These are phyloP conservation scores for Potamilus streckersoni DNA, from an alignment of 1,140 invertebrate genomes.

Conservation along the genomic window DNA sequence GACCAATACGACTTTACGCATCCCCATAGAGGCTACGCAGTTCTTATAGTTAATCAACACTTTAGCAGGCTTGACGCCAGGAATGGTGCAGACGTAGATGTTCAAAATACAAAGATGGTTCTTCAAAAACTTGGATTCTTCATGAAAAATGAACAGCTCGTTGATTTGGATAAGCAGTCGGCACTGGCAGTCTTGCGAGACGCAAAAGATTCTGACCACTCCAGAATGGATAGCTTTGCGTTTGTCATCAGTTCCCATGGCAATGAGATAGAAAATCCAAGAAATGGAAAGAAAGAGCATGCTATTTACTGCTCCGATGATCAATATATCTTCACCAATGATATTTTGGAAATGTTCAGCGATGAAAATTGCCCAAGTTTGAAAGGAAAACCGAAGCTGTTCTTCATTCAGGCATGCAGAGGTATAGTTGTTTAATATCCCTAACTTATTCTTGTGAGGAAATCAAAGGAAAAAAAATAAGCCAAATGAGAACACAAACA, in stretches of 20 bases:
- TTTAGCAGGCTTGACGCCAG: conserved; percentile 16
- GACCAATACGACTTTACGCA: conserved; percentile 23
- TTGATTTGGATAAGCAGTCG: conserved; percentile 4
- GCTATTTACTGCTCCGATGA: conserved; percentile 3
- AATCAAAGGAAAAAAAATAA: too few relatives aligned
- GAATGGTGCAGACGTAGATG: conserved; percentile 26
- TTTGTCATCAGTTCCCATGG: conserved; percentile 31
- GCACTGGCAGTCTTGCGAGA: neutral
- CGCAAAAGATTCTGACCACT: conserved; percentile 7
- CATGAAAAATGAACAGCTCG: neutral
- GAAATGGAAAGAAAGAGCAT: conserved; percentile 12
- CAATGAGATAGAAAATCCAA: conserved; percentile 3
- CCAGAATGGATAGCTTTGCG: conserved; percentile 31
- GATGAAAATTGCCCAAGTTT: conserved; percentile 12
- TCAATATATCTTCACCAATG: neutral
- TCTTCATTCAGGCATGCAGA: conserved; percentile 19
- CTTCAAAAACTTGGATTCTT: conserved; percentile 27
- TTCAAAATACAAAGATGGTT: conserved; percentile 6
- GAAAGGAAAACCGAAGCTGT: conserved; percentile 21
- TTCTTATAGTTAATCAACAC: conserved; percentile 32
- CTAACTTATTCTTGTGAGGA: too few relatives aligned
- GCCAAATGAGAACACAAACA: too few relatives aligned
- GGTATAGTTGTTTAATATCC: neutral
- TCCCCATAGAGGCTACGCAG: conserved; percentile 13
- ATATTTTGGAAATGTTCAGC: conserved; percentile 13